phyloP scores from a whole-genome alignment of 2,113 vertebrate species.

The Chionis minor region DNA sequence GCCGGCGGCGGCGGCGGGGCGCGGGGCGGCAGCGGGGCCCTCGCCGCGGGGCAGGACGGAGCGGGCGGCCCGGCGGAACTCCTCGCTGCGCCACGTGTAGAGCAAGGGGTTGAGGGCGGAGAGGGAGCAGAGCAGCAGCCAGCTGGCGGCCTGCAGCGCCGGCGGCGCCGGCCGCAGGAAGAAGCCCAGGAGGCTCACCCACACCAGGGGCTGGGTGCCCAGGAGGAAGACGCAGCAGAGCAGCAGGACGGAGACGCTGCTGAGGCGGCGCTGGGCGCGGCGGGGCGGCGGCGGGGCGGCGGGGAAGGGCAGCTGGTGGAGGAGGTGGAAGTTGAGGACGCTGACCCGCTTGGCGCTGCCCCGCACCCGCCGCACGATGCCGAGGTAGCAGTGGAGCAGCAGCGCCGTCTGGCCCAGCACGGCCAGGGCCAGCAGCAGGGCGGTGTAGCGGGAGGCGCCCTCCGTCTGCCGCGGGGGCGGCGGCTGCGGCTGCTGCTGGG shows the following conservation, averaged over 20 bases:
- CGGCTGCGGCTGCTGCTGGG: neutral
- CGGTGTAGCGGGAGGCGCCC: constrained; percentile 70
- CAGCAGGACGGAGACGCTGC: constrained; percentile 82
- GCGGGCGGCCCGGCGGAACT: constrained; percentile 83
- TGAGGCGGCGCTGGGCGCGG: constrained; percentile 81
- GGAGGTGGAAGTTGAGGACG: constrained; percentile 86
- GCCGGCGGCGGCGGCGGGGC: too few species aligned
- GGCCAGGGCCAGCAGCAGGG: constrained; percentile 77
- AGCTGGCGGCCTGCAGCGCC: constrained; percentile 77
- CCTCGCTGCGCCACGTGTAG: constrained; percentile 89
- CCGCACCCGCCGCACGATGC: constrained; percentile 85
- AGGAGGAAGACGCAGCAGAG: constrained; percentile 84
- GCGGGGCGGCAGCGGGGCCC: too few species aligned
- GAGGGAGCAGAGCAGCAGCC: constrained; percentile 83
- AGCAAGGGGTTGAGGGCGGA: constrained; percentile 86
- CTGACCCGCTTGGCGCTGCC: constrained; percentile 87
- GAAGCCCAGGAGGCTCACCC: constrained; percentile 79
- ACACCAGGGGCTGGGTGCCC: constrained; percentile 83
- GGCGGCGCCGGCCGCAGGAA: constrained; percentile 77
- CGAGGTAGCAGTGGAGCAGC: constrained; percentile 84
- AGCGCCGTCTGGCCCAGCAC: constrained; percentile 82
- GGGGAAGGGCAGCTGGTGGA: constrained; percentile 84
- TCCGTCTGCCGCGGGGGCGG: neutral
- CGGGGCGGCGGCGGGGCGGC: constrained; percentile 67
- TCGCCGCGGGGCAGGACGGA: too few species aligned